Percentiles rank a stretch among this genome's conserved stretches.
Conservation (phyloP, 2,797 vertebrate species). For the Platyrinchus mystaceus region DNA sequence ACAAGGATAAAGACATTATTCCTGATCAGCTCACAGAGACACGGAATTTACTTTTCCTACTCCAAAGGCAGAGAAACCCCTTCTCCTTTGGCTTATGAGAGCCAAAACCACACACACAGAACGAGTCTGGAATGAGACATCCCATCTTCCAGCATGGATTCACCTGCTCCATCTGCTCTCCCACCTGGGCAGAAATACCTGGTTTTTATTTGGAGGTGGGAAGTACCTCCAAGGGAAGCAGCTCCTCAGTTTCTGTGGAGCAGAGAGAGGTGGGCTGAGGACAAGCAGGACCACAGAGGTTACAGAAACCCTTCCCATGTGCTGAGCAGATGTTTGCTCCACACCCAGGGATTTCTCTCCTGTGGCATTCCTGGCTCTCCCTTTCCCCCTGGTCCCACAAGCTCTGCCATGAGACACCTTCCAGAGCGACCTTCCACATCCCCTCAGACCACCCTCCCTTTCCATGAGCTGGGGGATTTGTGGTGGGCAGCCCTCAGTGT, state of each 20-base stretch:
- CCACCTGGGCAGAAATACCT: background rate
- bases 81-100: rapidly evolving
- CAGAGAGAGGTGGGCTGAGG: background rate
- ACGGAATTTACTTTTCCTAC: background rate
- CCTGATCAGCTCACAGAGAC: background rate
- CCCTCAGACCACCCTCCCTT: background rate
- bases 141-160: background rate
- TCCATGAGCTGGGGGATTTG: background rate
- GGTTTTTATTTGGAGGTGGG: too few relatives aligned
- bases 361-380: background rate
- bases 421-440: background rate
- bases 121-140: background rate
- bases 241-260: background rate
- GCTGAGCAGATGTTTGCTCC: background rate
- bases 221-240: background rate
- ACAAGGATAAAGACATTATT: background rate
- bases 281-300: background rate
- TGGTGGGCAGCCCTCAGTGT: background rate
- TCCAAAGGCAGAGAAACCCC: background rate
- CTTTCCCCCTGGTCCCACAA: background rate
- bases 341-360: background rate
- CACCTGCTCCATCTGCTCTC: background rate
- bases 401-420: background rate
- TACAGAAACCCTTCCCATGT: background rate
- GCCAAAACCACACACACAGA: background rate